Percentiles rank a stretch among this genome's conserved stretches.
phyloP scores from a whole-genome alignment of 2,888 invertebrate species.

The Torymus aiolomorphi region DNA sequence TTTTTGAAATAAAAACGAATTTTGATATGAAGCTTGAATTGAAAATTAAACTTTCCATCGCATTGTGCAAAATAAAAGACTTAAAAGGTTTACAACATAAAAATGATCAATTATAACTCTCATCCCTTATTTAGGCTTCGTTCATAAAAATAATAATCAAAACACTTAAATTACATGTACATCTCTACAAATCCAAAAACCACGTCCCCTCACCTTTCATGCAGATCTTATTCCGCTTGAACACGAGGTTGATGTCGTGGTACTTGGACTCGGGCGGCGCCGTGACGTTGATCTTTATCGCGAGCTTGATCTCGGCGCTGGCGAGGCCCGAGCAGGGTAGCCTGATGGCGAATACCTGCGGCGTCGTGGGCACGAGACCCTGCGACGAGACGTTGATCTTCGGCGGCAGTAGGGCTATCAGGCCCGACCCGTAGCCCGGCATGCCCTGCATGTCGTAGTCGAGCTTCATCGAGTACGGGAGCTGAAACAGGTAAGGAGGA shows the following conservation, averaged over 20 bases:
- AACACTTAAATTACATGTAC: no score
- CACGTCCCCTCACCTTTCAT: conserved; percentile 80
- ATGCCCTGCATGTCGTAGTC: conserved; percentile 86
- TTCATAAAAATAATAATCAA: no score
- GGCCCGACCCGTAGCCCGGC: conserved; percentile 66
- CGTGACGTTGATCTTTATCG: conserved; percentile 88
- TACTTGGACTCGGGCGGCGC: conserved; percentile 81
- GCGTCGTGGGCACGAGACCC: conserved; percentile 86
- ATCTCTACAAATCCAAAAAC: no score
- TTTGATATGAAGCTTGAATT: no score
- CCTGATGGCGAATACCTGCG: conserved; percentile 86
- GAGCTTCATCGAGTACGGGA: conserved; percentile 86
- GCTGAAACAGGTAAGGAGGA: conserved; percentile 76
- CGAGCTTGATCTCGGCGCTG: conserved; percentile 88
- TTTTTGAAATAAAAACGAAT: no score
- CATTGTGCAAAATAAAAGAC: no score
- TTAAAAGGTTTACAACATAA: no score
- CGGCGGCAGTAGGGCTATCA: conserved; percentile 84
- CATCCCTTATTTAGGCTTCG: no score
- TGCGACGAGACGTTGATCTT: conserved; percentile 89
- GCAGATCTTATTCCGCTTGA: conserved; percentile 92
- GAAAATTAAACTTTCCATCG: no score
- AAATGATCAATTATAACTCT: no score
- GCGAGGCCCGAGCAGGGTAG: conserved; percentile 89
- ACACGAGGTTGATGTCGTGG: conserved; percentile 84